Evolutionary conservation across 1,140 invertebrate genomes (phyloP), one percentile per base, ranked within the genome.

Genomic region (Cheumatopsyche charites): DNA sequence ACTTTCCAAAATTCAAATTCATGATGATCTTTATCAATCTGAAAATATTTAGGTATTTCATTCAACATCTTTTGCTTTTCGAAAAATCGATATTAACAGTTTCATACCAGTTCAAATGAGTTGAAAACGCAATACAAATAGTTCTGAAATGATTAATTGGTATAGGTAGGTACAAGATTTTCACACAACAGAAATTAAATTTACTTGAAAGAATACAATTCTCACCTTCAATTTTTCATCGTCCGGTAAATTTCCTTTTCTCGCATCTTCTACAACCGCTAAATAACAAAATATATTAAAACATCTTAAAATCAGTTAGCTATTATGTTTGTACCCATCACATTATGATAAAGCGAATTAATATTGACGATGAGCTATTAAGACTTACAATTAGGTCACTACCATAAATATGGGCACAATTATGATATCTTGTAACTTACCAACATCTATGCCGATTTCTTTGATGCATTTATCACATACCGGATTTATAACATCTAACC

Each of bases 1-100:
- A 76, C 65, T 72, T 76, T 76, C 75, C 75, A 76, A 62, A 69
- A 76, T 52, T 76, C 75, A 43, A 76, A 73, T n/a, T 76, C 75
- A 21, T 76, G 75, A 55, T 72, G 70, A 23, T 68, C 9, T 41
- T 26, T 71, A 43, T 76, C 70, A n/a, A 76, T 76, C 75, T 76
- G 3, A 66, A 66, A 21, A 47, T 25, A 58, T 25, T n/a, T n/a
- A n/a, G 17, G 7, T 23, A 1, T 17, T 17, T 17, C 47, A 17
- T 17, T 52, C 1, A 17, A 55, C 49, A 19, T 55, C 4, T 55
- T 55, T 1, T 15, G 1, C 21, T 4, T 55, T 21, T 55, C 17
- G 17, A 55, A 19, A 55, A 21, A 55, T 55, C 17, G 4, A 21
- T 11, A 21, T 42, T 21, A 63, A 25, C 41, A 55, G 23, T 67